phyloP scores from a whole-genome alignment of 2,113 vertebrate species.

The Lucifuga dentata region DNA sequence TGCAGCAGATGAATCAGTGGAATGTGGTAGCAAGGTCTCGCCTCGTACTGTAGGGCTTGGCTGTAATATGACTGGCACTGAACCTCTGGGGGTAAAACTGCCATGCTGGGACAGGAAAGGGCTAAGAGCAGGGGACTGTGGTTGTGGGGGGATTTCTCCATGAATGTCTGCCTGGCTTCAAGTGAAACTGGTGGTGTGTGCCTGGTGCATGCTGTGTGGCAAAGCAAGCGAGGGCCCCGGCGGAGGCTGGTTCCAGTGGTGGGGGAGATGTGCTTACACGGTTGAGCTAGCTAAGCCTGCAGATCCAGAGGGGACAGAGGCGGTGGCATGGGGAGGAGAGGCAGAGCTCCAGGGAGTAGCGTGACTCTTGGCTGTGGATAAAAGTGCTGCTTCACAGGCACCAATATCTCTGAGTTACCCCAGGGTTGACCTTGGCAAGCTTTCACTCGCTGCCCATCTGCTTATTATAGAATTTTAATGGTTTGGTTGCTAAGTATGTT shows the following conservation, averaged over 20 bases:
- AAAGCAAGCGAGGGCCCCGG: conserved; percentile 60
- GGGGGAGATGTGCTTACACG: conserved; percentile 73
- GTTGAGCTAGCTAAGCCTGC: conserved; percentile 78
- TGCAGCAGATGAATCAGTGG: conserved; percentile 34
- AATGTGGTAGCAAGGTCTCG: conserved; percentile 31
- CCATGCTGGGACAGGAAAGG: conserved; percentile 47
- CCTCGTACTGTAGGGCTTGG: conserved; percentile 37
- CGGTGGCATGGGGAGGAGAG: conserved; percentile 54
- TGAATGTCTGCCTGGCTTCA: conserved; percentile 65
- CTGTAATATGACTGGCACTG: conserved; percentile 59
- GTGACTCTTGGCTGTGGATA: conserved; percentile 70
- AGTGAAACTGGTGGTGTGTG: conserved; percentile 57
- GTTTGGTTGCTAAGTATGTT: conserved; percentile 8
- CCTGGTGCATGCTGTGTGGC: conserved; percentile 49
- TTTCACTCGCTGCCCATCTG: conserved; percentile 44
- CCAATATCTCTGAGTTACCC: conserved; percentile 69
- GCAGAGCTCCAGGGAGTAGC: conserved; percentile 70
- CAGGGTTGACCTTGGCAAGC: conserved; percentile 76
- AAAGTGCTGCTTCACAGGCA: conserved; percentile 66
- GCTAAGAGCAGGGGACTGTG: conserved; percentile 29
- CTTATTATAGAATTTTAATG: conserved; percentile 41
- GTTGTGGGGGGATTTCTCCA: conserved; percentile 54
- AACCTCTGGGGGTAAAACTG: conserved; percentile 55
- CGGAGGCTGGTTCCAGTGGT: conserved; percentile 61
- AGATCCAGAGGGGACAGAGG: conserved; percentile 71